Percentiles rank a stretch among this genome's conserved stretches.
These are phyloP conservation scores for Drosophila rellima DNA, from an alignment of 2,888 invertebrate genomes.

Conservation along the genomic window DNA sequence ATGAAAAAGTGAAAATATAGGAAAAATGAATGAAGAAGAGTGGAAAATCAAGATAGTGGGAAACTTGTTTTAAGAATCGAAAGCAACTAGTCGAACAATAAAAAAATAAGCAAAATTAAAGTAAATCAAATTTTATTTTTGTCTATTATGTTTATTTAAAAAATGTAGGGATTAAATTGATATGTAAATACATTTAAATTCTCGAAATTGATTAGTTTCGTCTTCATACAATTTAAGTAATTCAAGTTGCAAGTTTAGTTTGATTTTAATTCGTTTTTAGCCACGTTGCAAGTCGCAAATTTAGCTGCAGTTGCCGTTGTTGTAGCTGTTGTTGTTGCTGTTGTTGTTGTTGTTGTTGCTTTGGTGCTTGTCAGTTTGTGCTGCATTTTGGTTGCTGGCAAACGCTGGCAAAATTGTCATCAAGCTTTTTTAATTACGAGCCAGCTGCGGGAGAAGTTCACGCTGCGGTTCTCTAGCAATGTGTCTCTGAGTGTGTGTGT, in stretches of 20 bases:
- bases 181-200: too few relatives aligned
- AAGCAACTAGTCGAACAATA: too few relatives aligned
- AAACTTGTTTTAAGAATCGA: too few relatives aligned
- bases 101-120: too few relatives aligned
- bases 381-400: conserved; percentile 57
- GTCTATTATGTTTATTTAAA: too few relatives aligned
- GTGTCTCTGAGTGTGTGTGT: background rate
- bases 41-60: too few relatives aligned
- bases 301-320: background rate
- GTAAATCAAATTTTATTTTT: too few relatives aligned
- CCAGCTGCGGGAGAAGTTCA: conserved; percentile 39
- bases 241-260: background rate
- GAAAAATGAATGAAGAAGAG: too few relatives aligned
- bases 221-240: background rate
- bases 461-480: conserved; percentile 37
- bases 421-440: conserved; percentile 78
- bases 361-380: conserved; percentile 46
- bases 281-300: conserved; percentile 5
- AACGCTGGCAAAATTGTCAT: conserved; percentile 69
- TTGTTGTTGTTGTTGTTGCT: conserved; percentile 23
- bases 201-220: too few relatives aligned
- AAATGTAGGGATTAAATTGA: too few relatives aligned
- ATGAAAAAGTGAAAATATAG: too few relatives aligned
- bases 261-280: background rate
- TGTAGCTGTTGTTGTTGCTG: conserved; percentile 21